Evolutionary conservation across 2,797 vertebrate species (phyloP).

Genomic region (Syncerus caffer): DNA sequence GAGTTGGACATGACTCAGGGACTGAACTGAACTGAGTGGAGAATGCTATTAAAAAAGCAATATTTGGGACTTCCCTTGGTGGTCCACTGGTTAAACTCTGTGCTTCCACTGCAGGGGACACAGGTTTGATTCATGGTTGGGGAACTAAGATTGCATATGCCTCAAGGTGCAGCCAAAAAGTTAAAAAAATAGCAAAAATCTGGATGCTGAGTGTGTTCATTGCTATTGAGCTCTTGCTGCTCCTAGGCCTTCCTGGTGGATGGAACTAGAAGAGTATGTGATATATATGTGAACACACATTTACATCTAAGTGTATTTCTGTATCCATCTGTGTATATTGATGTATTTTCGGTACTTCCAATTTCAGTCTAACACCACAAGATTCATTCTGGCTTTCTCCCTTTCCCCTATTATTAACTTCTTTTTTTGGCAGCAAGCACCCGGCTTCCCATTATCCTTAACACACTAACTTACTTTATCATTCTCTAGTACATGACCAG

Average conservation of each 20-base stretch:
- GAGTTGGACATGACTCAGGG: neutral
- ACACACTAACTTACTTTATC: neutral
- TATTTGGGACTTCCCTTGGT: neutral
- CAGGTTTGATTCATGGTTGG: neutral
- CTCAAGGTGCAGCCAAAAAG: neutral
- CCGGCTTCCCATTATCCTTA: neutral
- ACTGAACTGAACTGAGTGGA: neutral
- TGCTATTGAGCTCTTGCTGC: neutral
- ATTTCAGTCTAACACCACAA: neutral
- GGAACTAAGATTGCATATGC: neutral
- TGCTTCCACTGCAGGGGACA: neutral
- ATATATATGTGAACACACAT: neutral
- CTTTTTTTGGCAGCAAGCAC: neutral
- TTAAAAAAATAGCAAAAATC: neutral
- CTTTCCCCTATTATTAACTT: slow-evolving; percentile 5
- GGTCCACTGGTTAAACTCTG: neutral
- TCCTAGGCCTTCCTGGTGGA: neutral
- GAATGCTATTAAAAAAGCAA: slow-evolving; percentile 13
- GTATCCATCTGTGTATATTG: neutral
- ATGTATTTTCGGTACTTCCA: neutral
- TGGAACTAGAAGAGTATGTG: neutral
- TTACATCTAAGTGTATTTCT: neutral
- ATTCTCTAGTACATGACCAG: neutral
- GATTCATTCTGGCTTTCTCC: slow-evolving; percentile 11
- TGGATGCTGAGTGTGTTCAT: neutral